A percentile compares a stretch with the other conserved stretches of the same genome.
These are phyloP conservation scores for Aromia moschata DNA, from an alignment of 2,888 invertebrate genomes.

Conservation along the genomic window DNA sequence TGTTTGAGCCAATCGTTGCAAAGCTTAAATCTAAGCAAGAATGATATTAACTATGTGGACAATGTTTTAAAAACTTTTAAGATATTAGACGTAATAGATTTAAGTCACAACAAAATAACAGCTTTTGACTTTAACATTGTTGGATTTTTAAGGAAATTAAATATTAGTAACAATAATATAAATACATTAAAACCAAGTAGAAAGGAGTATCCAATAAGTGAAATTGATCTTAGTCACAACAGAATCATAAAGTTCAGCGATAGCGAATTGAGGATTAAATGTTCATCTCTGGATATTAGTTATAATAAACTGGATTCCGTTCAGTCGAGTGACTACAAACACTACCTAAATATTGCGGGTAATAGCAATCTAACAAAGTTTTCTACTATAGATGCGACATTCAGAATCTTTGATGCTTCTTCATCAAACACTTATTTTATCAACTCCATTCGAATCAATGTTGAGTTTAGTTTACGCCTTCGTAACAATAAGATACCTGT, in stretches of 20 bases:
- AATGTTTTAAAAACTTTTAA: constrained; percentile 8
- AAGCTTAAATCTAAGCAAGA: constrained; percentile 15
- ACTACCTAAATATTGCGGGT: constrained; percentile 6
- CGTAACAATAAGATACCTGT: constrained; percentile 1
- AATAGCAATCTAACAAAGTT: constrained; percentile 4
- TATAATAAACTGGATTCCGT: constrained; percentile 12
- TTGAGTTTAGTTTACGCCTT: background rate
- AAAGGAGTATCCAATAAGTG: background rate
- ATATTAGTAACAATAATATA: constrained; percentile 18
- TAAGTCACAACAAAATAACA: constrained; percentile 25
- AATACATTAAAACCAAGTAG: constrained; percentile 7
- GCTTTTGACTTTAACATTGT: constrained; percentile 23
- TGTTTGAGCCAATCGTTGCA: background rate
- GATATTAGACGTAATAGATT: background rate
- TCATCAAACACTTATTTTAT: background rate
- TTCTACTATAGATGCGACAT: background rate
- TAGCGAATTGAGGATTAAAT: background rate
- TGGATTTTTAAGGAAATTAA: background rate
- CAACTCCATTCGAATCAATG: too few relatives aligned
- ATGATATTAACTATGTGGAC: constrained; percentile 20
- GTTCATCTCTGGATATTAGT: constrained; percentile 14
- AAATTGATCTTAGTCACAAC: constrained; percentile 25
- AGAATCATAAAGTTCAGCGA: constrained; percentile 17
- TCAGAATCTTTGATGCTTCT: background rate
- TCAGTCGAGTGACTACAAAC: background rate